Base-by-base conservation (phyloP, 2,888 invertebrate genomes). In the Dichetophora obliterata region DNA sequence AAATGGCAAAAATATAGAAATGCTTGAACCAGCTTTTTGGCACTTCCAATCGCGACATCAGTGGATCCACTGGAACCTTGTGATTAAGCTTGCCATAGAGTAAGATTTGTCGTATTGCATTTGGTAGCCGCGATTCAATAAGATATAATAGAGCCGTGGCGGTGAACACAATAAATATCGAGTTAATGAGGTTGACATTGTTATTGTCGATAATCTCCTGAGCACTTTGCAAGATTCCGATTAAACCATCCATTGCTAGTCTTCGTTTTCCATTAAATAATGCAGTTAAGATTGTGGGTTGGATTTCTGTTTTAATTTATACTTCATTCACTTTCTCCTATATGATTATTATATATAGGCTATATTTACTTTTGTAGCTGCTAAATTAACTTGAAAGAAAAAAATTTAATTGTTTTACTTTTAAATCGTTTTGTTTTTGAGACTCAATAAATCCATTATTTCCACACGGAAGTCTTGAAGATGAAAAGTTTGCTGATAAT, bases 11-110 rank as follows among this genome's bases (percentile, higher is more conserved):
- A 6, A 93, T 85, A 86, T 96, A 96, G 85, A 96, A 96, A 89
- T 96, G 96, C 82, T 90, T 91, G 84, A 95, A 96, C 91, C 93
- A 95, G 65, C 93, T 91, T 88, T 96, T 96, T 0, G 95, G 95
- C 63, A 95, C 91, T 87, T 95, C 94, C 22, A 92, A 34, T 27
- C 86, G 83, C 57, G 84, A 86, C 0, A 91, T 82, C 1, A 90
- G 59, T 0, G 83, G 81, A 81, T 89, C 85, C 76, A 88, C 83
- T 11, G 79, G 57, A 0, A 91, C 91, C 83, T 91, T 91, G 80
- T 92, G 91, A 0, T 92, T 91, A 83, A 92, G 93, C 88, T 95
- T 95, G 16, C 96, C 96, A 88, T 94, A 95, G 31, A 92, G 91
- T 86, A 93, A 93, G 0, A 91, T 90, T 86, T 93, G 93, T 34